Evolutionary conservation across 2,888 invertebrate species (phyloP).

Genomic region (Chaetogeoica ovagalla): DNA sequence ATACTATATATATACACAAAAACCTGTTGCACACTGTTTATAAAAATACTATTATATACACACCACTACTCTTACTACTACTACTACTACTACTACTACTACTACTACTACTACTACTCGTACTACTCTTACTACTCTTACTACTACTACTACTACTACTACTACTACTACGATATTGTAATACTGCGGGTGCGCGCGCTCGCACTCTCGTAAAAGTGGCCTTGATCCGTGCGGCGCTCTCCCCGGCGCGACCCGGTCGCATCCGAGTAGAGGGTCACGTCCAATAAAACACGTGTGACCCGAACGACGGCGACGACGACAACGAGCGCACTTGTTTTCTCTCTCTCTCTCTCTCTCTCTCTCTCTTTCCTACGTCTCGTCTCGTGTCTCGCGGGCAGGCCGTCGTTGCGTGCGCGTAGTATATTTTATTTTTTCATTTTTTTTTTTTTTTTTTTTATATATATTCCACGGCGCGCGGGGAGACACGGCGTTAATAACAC

Average conservation of each 20-base stretch:
- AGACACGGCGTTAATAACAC: too few species aligned
- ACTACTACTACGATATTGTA: slow-evolving; percentile 22
- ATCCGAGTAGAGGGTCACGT: slow-evolving; percentile 28
- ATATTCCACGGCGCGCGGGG: background rate
- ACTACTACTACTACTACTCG: slow-evolving; percentile 11
- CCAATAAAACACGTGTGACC: slow-evolving; percentile 52
- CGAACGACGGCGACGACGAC: slow-evolving; percentile 17
- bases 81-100: slow-evolving; percentile 15
- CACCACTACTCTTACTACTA: slow-evolving; percentile 17
- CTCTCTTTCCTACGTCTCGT: background rate
- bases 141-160: slow-evolving; percentile 22
- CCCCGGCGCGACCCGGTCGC: too few species aligned
- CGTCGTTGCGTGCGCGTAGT: background rate
- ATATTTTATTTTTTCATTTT: too few species aligned
- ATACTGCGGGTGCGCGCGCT: slow-evolving; percentile 9
- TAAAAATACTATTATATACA: too few species aligned
- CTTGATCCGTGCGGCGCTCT: slow-evolving; percentile 34
- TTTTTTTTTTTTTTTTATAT: background rate
- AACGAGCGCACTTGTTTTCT: slow-evolving; percentile 37
- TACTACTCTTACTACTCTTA: slow-evolving; percentile 18
- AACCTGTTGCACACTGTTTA: too few species aligned
- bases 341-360: too few species aligned
- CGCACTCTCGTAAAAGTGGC: slow-evolving; percentile 51
- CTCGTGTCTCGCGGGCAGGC: background rate
- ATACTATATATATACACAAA: too few species aligned